These are phyloP conservation scores for Hydrocynus forskahlii DNA, from an alignment of 2,797 vertebrate species.

Conservation along the genomic window DNA sequence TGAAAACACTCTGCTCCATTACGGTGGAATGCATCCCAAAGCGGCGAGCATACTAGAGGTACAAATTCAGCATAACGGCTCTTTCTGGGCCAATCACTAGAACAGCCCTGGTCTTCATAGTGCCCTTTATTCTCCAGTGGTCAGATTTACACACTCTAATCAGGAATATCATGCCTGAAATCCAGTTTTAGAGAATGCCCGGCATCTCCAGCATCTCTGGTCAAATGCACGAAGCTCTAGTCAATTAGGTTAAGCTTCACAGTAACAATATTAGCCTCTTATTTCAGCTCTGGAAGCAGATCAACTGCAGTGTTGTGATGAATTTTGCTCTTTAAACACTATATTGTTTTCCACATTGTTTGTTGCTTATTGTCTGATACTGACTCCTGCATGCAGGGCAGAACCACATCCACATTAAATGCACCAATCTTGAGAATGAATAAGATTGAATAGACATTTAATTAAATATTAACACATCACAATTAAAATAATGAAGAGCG, in stretches of 20 bases:
- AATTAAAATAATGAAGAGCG: no score
- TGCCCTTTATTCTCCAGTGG: conserved; percentile 40
- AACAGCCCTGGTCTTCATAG: conserved; percentile 38
- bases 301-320: no score
- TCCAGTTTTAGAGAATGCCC: conserved; percentile 45
- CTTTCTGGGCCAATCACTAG: conserved; percentile 16
- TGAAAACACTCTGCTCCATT: conserved; percentile 49
- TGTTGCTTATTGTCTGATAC: no score
- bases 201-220: conserved; percentile 32
- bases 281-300: no score
- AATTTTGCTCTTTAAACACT: no score
- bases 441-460: no score
- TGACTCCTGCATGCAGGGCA: no score
- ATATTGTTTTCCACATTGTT: no score
- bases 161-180: conserved; percentile 48
- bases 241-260: conserved; percentile 56
- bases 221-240: conserved; percentile 39
- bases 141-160: conserved; percentile 47
- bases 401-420: no score
- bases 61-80: conserved; percentile 39
- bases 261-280: conserved; percentile 59
- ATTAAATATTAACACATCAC: no score
- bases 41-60: conserved; percentile 45
- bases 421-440: no score
- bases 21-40: conserved; percentile 51